These are phyloP conservation scores for Trachelus tabidus DNA, from an alignment of 2,888 invertebrate species.

Conservation along the genomic window DNA sequence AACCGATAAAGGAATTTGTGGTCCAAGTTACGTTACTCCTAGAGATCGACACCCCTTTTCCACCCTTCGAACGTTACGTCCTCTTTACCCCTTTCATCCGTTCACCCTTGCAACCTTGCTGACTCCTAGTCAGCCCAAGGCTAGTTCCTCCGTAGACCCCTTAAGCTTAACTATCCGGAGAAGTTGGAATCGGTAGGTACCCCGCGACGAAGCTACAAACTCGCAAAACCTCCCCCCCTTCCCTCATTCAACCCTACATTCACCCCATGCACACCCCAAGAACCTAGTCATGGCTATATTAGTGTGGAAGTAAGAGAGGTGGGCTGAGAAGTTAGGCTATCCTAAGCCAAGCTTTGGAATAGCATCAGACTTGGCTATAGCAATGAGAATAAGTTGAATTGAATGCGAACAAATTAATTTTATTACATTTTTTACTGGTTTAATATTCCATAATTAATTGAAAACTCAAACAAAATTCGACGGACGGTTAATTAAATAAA, in stretches of 20 bases:
- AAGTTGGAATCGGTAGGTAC: slow-evolving; percentile 52
- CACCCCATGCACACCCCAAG: neutral
- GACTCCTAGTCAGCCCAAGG: slow-evolving; percentile 50
- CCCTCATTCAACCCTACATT: neutral
- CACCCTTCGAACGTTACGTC: slow-evolving; percentile 15
- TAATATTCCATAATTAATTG: neutral
- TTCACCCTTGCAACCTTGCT: slow-evolving; percentile 46
- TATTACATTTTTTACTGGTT: neutral
- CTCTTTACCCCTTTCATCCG: slow-evolving; percentile 42
- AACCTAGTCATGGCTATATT: slow-evolving; percentile 23
- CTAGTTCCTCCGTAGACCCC: slow-evolving; percentile 48
- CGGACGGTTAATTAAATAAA: neutral
- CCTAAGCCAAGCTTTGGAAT: slow-evolving; percentile 11
- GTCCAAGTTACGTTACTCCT: slow-evolving; percentile 48
- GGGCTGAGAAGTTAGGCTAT: neutral
- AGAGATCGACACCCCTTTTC: slow-evolving; percentile 36
- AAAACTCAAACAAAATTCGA: neutral
- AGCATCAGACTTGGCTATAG: neutral
- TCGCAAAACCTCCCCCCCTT: slow-evolving; percentile 25
- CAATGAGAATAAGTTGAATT: neutral
- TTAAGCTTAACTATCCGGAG: slow-evolving; percentile 56
- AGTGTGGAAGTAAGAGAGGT: slow-evolving; percentile 13
- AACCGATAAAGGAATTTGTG: slow-evolving; percentile 53
- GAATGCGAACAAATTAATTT: neutral
- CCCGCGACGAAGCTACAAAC: slow-evolving; percentile 43